Conservation (phyloP, 2,888 invertebrate species). For the Acleris sparsana region DNA sequence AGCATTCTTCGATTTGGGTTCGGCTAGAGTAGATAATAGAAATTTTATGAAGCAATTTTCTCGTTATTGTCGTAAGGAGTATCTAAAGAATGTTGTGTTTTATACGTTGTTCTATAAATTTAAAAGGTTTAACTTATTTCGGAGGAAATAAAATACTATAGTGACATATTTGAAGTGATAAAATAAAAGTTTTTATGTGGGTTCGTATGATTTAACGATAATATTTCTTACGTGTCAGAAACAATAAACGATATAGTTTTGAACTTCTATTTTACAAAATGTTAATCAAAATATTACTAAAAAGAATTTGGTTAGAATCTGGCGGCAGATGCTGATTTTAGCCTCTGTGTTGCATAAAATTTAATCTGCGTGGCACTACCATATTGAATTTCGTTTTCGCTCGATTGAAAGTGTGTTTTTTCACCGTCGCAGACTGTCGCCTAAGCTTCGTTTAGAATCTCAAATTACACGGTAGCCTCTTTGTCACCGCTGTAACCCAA, state of each 20-base stretch:
- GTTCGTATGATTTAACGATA: not conserved
- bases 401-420: conserved; percentile 74
- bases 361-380: conserved; percentile 74
- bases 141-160: conserved; percentile 3
- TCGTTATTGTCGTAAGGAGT: conserved; percentile 53
- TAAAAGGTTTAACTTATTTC: conserved; percentile 14
- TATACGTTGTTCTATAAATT: conserved; percentile 40
- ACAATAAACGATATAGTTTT: not conserved
- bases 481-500: conserved; percentile 69
- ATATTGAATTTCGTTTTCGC: conserved; percentile 79
- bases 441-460: conserved; percentile 73
- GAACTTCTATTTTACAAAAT: not conserved
- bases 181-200: not conserved
- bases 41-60: conserved; percentile 66
- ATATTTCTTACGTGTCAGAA: not conserved
- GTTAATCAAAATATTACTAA: not conserved
- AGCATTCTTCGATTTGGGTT: conserved; percentile 49
- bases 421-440: conserved; percentile 73
- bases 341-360: conserved; percentile 77
- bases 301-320: conserved; percentile 57
- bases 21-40: conserved; percentile 46
- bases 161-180: not conserved
- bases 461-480: conserved; percentile 79
- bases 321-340: conserved; percentile 75
- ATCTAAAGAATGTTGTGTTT: conserved; percentile 45